Evolutionary conservation across 2,113 vertebrate genomes (phyloP).

Genomic region (Grammomys dolichurus): DNA sequence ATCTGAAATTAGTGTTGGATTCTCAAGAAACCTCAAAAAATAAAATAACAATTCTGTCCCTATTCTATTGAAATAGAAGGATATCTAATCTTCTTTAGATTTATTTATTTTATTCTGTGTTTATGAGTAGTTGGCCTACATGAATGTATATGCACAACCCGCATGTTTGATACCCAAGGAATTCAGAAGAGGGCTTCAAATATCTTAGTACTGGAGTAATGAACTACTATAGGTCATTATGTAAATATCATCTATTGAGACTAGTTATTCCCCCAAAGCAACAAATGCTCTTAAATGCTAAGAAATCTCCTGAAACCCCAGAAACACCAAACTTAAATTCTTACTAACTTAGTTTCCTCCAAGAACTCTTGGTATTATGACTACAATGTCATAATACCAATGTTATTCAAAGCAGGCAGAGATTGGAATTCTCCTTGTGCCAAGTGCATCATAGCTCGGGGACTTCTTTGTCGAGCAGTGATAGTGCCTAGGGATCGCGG

Average conservation of each 20-base stretch:
- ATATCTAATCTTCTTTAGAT: neutral
- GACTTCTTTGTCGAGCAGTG: too few relatives aligned
- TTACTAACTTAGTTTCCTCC: neutral
- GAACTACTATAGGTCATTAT: neutral
- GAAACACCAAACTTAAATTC: neutral
- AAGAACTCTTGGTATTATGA: neutral
- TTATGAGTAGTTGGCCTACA: neutral
- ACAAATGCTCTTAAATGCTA: neutral
- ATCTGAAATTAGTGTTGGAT: neutral
- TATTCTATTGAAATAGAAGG: neutral
- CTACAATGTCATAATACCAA: too few relatives aligned
- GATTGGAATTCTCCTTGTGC: fast-evolving
- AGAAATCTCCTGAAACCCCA: neutral
- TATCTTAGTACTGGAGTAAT: neutral
- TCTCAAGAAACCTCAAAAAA: neutral
- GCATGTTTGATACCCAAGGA: neutral
- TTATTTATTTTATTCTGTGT: neutral
- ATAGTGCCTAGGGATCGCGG: too few relatives aligned
- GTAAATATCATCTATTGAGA: neutral
- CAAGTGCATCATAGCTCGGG: fast-evolving
- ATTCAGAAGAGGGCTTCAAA: neutral
- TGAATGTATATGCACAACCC: neutral
- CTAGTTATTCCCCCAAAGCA: neutral
- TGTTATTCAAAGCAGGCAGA: neutral
- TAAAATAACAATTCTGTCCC: neutral